Percentiles rank a stretch among this genome's conserved stretches.
Conservation (phyloP, 2,888 invertebrate species). For the Melipona beecheii region DNA sequence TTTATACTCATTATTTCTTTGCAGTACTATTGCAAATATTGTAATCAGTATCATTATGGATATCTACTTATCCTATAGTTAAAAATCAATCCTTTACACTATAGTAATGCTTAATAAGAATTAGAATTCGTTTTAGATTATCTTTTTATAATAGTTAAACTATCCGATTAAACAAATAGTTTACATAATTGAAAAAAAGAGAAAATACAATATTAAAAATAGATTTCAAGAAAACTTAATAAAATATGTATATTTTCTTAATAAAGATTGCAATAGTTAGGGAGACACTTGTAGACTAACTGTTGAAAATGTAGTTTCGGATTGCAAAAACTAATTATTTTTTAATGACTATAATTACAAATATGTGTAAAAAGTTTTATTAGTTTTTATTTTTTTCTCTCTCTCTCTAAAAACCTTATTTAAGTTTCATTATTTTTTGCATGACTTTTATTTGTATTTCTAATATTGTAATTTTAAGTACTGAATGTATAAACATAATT, state of each 20-base stretch:
- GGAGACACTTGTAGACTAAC: not conserved
- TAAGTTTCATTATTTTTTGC: not conserved
- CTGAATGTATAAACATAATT: not conserved
- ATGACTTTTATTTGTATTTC: not conserved
- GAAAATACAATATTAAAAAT: constrained; percentile 3
- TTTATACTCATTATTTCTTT: not conserved
- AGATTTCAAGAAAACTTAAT: constrained; percentile 12
- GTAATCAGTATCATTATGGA: not conserved
- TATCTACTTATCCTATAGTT: constrained; percentile 1
- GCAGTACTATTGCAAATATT: not conserved
- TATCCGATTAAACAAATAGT: not conserved
- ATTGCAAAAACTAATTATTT: not conserved
- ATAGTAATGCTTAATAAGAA: constrained; percentile 1
- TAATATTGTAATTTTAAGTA: not conserved
- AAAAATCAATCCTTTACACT: not conserved
- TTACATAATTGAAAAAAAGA: constrained; percentile 2
- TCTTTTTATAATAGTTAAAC: not conserved
- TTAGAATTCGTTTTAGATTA: not conserved
- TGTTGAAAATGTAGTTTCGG: not conserved
- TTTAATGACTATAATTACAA: not conserved
- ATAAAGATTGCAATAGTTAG: constrained; percentile 27
- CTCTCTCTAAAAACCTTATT: not conserved
- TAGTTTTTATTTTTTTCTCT: not conserved
- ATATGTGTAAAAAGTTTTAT: not conserved
- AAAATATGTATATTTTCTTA: constrained; percentile 28